These are phyloP conservation scores for Dicrostonyx torquatus DNA, from an alignment of 2,797 vertebrate genomes.

Conservation along the genomic window DNA sequence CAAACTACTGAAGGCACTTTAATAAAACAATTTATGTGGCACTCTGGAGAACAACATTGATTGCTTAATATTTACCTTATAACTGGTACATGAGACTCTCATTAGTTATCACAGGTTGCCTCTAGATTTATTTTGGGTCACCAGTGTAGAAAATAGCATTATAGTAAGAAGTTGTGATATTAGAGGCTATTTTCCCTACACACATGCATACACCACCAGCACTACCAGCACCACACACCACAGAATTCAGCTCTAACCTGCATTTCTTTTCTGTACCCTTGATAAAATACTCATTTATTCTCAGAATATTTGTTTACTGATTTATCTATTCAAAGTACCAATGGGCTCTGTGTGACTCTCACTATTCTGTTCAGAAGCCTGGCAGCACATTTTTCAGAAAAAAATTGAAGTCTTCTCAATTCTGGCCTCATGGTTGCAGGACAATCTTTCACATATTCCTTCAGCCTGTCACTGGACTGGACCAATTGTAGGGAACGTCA, in stretches of 20 bases:
- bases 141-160: background rate
- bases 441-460: background rate
- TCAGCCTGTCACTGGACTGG: background rate
- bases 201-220: background rate
- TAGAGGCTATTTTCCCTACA: background rate
- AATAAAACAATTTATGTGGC: background rate
- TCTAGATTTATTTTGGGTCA: background rate
- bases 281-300: background rate
- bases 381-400: background rate
- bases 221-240: background rate
- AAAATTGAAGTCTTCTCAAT: background rate
- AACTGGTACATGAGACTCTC: background rate
- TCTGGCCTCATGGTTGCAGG: background rate
- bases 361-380: background rate
- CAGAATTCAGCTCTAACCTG: background rate
- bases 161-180: background rate
- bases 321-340: background rate
- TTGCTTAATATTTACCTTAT: background rate
- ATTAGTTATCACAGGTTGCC: background rate
- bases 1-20: background rate
- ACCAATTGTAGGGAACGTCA: background rate
- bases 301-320: background rate
- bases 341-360: background rate
- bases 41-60: background rate
- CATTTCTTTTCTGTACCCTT: background rate